Conservation (phyloP, 1,140 invertebrate species). For the Bombus superbus region DNA sequence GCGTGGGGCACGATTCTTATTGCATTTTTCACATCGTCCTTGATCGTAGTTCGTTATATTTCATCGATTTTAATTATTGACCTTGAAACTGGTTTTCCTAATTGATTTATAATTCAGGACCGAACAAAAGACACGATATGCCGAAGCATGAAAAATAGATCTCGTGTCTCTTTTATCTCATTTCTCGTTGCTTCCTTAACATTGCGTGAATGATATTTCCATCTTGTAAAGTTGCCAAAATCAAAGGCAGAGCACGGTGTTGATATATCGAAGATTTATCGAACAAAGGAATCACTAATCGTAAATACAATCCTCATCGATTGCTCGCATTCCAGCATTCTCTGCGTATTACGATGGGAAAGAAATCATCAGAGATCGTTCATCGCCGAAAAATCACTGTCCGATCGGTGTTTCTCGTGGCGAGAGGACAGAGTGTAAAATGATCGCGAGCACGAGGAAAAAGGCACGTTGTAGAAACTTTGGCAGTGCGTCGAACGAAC, state of each 20-base stretch:
- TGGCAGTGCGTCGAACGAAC: slow-evolving; percentile 7
- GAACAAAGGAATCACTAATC: slow-evolving; percentile 4
- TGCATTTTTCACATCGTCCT: background rate
- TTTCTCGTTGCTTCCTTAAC: background rate
- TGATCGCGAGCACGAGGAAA: background rate
- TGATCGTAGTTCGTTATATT: background rate
- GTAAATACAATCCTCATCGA: background rate
- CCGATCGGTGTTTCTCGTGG: background rate
- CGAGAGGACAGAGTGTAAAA: background rate
- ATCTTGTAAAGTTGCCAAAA: background rate
- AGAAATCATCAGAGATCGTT: too few species aligned
- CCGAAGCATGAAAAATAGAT: background rate
- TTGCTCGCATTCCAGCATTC: background rate
- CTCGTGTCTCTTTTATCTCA: too few species aligned
- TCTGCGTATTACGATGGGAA: background rate
- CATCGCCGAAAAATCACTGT: background rate
- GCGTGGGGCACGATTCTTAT: background rate
- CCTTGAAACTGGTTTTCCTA: background rate
- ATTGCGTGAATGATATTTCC: background rate
- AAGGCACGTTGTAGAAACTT: background rate
- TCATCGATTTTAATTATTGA: background rate
- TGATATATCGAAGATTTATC: background rate
- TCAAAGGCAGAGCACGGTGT: background rate
- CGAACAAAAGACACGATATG: too few species aligned
- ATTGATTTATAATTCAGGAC: too few species aligned